Base-by-base conservation (phyloP, 2,888 invertebrate species). In the Meloe dianella region DNA sequence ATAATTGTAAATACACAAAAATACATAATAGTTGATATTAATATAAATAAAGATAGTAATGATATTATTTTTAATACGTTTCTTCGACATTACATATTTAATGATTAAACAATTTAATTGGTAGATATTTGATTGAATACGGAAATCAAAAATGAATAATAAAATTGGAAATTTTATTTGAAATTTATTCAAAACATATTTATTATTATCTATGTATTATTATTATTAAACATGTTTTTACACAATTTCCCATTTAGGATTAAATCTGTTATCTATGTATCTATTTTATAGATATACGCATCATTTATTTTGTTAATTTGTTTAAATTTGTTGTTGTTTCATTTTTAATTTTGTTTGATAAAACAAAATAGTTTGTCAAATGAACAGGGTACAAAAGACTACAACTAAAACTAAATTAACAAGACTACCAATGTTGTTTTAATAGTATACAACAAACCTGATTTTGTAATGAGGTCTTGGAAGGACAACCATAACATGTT, bases 391-490 rank as follows among this genome's bases (percentile, higher is more conserved):
- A 8, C 6, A 41, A 41, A 17, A 17, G 17, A 41, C 3, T n/a
- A n/a, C n/a, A n/a, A 51, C 20, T 9, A 22, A 22, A 20, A 51
- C 22, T 32, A 32, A 32, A 65, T 22, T 58, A 22, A 66, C 68
- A 71, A 71, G 71, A 69, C 74, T 71, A 69, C 71, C 64, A n/a
- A 64, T 60, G 58, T 60, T 63, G 58, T 32, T 41, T 66, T 72
- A 72, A 72, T 69, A 60, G 17, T 70, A 72, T 72, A 63, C 70
- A 63, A 59, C 62, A 68, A 72, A 72, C 72, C 67, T 66, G 72
- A 68, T 67, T 32, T 61, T 65, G 58, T 62, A 65, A 61, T 58
- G 59, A 59, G 64, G 51, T 30, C 58, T 41, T 32, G 22, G 22
- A 51, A 51, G 22, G 20, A 22, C 9, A 22, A 22, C 6, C 41